Evolutionary conservation across 2,113 vertebrate species (phyloP).

Genomic region (Heteronetta atricapilla): DNA sequence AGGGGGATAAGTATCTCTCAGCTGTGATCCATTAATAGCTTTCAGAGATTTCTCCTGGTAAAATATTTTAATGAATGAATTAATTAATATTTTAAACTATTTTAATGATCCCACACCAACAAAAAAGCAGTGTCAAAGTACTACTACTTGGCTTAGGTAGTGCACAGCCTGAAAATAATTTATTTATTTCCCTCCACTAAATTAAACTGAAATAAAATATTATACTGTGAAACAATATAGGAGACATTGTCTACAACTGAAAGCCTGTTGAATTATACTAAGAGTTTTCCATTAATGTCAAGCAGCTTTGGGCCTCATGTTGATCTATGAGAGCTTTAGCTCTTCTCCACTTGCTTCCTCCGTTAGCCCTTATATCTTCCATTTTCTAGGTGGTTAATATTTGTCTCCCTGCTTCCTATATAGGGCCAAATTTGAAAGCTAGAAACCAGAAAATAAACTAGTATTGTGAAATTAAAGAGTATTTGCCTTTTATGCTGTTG

Average conservation of each 20-base stretch:
- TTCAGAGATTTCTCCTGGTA: background rate
- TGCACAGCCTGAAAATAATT: background rate
- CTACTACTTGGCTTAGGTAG: background rate
- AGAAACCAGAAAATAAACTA: background rate
- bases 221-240: background rate
- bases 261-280: background rate
- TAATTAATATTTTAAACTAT: background rate
- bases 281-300: background rate
- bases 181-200: background rate
- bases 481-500: background rate
- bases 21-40: background rate
- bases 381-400: background rate
- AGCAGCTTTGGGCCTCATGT: background rate
- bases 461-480: background rate
- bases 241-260: background rate
- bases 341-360: background rate
- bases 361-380: background rate
- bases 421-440: background rate
- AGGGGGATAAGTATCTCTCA: background rate
- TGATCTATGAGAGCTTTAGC: background rate
- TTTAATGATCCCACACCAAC: background rate
- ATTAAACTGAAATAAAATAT: background rate
- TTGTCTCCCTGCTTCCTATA: background rate
- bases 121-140: background rate
- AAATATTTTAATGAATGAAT: background rate